Evolutionary conservation across 2,113 vertebrate species (phyloP).

Genomic region (Phylloscopus whistleri): DNA sequence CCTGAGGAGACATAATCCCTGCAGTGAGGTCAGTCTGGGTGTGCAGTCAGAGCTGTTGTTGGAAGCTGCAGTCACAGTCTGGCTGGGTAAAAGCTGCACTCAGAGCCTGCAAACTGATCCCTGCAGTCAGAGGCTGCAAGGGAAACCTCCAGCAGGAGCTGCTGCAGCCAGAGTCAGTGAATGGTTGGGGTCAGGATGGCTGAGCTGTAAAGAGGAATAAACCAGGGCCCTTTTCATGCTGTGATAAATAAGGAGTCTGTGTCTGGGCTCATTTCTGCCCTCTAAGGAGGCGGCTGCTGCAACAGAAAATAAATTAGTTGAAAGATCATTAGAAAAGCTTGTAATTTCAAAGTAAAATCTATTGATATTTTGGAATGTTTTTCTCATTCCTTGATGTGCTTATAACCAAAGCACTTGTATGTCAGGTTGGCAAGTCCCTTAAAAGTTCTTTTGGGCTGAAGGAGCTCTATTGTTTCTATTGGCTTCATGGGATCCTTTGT

Average conservation of each 20-base stretch:
- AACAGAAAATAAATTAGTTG: neutral
- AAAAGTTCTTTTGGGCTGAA: neutral
- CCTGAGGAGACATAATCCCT: neutral
- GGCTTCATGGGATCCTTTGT: neutral
- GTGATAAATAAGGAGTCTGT: too few species aligned
- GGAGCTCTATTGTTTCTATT: neutral
- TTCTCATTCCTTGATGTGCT: neutral
- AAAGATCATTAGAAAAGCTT: neutral
- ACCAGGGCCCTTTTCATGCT: too few species aligned
- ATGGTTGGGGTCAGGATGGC: too few species aligned
- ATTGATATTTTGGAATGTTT: neutral
- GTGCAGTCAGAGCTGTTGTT: neutral
- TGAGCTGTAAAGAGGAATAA: too few species aligned
- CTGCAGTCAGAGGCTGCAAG: neutral
- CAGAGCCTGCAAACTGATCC: neutral
- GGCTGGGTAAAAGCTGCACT: neutral
- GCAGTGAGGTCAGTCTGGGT: neutral
- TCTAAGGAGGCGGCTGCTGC: neutral
- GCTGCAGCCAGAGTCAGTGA: too few species aligned
- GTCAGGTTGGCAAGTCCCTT: neutral
- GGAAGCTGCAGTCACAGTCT: neutral
- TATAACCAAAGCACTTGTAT: neutral
- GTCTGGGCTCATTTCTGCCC: neutral
- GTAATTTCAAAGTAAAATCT: neutral
- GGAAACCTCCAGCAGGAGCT: too few species aligned